Evolutionary conservation across 2,888 invertebrate genomes (phyloP), one percentile per base, ranked within the genome.

Genomic region (Pseudolycoriella hygida): DNA sequence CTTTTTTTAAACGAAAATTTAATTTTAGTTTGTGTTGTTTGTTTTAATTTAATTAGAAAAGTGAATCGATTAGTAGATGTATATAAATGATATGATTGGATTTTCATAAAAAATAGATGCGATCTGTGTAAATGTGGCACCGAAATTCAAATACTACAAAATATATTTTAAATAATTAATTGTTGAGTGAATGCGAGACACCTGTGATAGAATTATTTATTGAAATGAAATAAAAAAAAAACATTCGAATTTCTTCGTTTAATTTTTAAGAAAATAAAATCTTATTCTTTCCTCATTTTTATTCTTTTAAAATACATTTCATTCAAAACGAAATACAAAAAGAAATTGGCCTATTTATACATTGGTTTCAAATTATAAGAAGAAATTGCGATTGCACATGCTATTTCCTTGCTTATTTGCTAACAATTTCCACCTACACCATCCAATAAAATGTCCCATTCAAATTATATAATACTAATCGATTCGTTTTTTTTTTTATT

Each of bases 371-470:
- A 40, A 43, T 19, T 5, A 42, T 40, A 41, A 25, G 30, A 50
- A 50, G 49, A 53, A 53, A 52, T 52, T 55, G 55, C 55, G 54
- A 54, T 56, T 54, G 54, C 56, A 56, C 54, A 56, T 53, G 51
- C 51, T 53, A 53, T 49, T 44, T 38, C 37, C 37, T 38, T 49
- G 53, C 53, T 53, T 54, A 31, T n/a, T 50, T 53, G 54, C 55
- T 54, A 53, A 53, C 53, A 54, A 46, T 48, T 49, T 46, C 47
- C 39, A 34, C 49, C 46, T 8, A 39, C 14, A 17, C 14, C 17
- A 47, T 51, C 19, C 40, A 18, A 4, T 40, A 8, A n/a, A n/a
- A 41, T 46, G 42, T 46, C 38, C 42, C 42, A 46, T 50, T 52
- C 49, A 51, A 25, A 25, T 25, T 51, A 51, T 20, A 46, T 40